Base-by-base conservation (phyloP, 2,113 vertebrate species). In the Alexandromys fortis region DNA sequence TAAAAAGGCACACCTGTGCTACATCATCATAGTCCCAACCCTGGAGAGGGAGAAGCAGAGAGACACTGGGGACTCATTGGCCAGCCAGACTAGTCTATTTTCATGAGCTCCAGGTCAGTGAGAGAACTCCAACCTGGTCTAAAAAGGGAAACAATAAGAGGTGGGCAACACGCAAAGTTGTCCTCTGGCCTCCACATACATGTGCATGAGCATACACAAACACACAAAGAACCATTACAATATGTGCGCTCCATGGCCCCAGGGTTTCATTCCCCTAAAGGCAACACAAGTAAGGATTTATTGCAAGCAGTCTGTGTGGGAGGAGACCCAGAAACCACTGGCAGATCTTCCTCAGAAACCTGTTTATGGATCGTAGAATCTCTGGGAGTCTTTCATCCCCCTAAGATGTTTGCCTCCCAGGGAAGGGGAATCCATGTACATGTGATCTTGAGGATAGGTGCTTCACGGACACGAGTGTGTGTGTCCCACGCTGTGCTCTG, bases 391-490 rank as follows among this genome's bases (percentile, higher is more conserved):
- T 70, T 3, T 61, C 67, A 8, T 21, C 5, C 21, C 47, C 33
- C 28, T 42, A 49, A 58, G 12, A 63, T 11, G 21, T 65, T 68
- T 90, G 58, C 47, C 35, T 70, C 83, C 63, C 42, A 38, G 2
- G 26, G 28, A 1, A 30, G 22, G 16, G 2, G 33, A 28, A 28
- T 42, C 86, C 0, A 9, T 70, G 35, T 24, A 7, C 45, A 9
- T 63, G 73, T 89, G 68, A 22, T 76, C 90, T 33, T 14, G 49
- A 42, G 90, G 42, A 55, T 14, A 28, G 79, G n/a, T 61, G n/a
- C 61, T 61, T 38, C 35, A 35, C 35, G 14, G 79, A 38, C 79
- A 61, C 2, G 0, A 2, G 4, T 68, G 22, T 1, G 0, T 12
- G 11, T 47, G 42, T 35, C 45, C 3, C 33, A 9, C 16, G 14